phyloP scores from a whole-genome alignment of 53 echinoderm and acorn worm species.

The Temnopleurus reevesii region DNA sequence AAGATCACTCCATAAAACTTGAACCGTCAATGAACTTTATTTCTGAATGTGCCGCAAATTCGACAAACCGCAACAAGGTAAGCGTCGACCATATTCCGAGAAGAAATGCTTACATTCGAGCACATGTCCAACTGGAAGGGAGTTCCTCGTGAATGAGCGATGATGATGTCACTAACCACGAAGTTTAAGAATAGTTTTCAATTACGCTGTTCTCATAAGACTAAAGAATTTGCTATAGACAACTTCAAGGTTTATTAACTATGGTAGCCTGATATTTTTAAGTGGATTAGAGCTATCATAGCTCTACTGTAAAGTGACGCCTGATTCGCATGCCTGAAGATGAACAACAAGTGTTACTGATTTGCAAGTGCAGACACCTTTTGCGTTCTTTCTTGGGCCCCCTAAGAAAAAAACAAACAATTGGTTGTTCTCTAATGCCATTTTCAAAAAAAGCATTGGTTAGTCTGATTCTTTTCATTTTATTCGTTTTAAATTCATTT shows the following conservation, averaged over 20 bases:
- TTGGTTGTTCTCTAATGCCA: too few species aligned
- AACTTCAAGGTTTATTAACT: too few species aligned
- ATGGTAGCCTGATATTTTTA: too few species aligned
- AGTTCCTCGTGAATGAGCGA: conserved; percentile 3
- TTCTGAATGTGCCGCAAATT: neutral
- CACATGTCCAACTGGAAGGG: neutral
- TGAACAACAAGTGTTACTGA: neutral
- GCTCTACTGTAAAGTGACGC: too few species aligned
- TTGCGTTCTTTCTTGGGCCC: too few species aligned
- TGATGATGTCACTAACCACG: neutral
- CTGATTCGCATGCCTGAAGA: neutral
- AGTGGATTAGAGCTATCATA: too few species aligned
- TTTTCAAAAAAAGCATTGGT: too few species aligned
- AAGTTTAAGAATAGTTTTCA: neutral
- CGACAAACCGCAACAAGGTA: neutral
- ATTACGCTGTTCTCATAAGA: neutral
- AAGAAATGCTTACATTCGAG: neutral
- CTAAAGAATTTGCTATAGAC: too few species aligned
- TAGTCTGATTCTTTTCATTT: too few species aligned
- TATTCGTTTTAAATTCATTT: too few species aligned
- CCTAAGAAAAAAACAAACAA: too few species aligned
- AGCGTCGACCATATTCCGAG: neutral
- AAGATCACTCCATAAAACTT: neutral
- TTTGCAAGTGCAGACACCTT: conserved; percentile 42
- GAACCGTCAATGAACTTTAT: conserved; percentile 20